Base-by-base conservation (phyloP, 2,113 vertebrate genomes). In the Vireo altiloquus region DNA sequence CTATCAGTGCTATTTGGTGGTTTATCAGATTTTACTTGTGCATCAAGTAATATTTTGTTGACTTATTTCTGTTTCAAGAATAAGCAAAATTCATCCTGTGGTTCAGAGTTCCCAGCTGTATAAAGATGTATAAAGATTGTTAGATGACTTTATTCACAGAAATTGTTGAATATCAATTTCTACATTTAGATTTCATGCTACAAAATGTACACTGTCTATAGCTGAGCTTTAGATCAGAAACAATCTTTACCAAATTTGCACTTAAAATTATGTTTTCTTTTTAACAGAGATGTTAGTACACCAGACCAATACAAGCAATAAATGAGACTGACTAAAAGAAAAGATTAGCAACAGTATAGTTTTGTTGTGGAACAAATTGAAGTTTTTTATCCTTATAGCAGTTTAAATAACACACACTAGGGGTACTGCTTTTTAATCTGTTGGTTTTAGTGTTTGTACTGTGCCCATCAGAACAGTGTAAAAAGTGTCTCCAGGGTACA, bases 401-500 rank as follows among this genome's bases (percentile, higher is more conserved):
- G 27, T 89, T 89, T 76, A 90, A 96, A 84, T 79, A 86, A 65
- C 18, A 57, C 52, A 30, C 37, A 54, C 8, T 49, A 64, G 17
- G 49, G 87, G 72, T 54, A 68, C 53, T 75, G 64, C 69, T 81
- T 94, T 94, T 92, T 77, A 95, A 91, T 87, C 75, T 80, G 27
- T 86, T 88, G 44, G 83, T 81, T 89, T 92, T 81, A 90, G 35
- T 78, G 64, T 94, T 96, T 95, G 94, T 61, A 69, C 76, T 79
- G 49, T 87, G 93, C 83, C 96, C 90, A 95, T 97, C 96, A 93
- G 92, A 96, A 93, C 77, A 76, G 88, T 59, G 74, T 94, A 96
- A 96, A 94, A 95, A 93, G 49, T 61, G 93, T 94, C 95, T 97
- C 94, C 77, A 89, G 90, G 69, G 93, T 89, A 82, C 2, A 0